phyloP scores from a whole-genome alignment of 2,888 invertebrate species.

The Heterodera filipjevi region DNA sequence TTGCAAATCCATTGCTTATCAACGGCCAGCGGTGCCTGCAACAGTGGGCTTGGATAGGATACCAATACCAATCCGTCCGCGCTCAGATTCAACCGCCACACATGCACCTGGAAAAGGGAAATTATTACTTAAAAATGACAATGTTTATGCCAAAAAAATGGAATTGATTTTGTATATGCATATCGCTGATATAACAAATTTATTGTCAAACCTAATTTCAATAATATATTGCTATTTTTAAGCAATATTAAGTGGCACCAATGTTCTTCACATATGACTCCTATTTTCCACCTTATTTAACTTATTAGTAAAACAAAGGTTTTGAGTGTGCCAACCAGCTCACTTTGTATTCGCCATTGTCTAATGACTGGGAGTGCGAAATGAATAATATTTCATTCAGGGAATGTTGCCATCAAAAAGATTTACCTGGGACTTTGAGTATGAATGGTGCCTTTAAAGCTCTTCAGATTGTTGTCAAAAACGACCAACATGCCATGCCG shows the following conservation, averaged over 20 bases:
- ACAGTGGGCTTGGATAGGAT: constrained; percentile 50
- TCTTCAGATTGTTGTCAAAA: constrained; percentile 57
- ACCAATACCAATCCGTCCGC: constrained; percentile 54
- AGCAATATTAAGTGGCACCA: no score
- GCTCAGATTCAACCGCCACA: constrained; percentile 56
- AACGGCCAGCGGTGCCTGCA: constrained; percentile 49
- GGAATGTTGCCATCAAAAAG: no score
- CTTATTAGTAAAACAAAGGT: neutral
- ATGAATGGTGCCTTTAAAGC: constrained; percentile 57
- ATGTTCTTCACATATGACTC: no score
- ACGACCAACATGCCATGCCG: constrained; percentile 57
- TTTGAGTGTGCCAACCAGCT: neutral
- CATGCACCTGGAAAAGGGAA: constrained; percentile 48
- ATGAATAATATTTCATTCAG: constrained; percentile 62
- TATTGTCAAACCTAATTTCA: no score
- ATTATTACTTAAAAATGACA: no score
- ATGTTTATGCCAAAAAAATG: no score
- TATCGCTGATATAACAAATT: no score
- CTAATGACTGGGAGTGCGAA: constrained; percentile 48
- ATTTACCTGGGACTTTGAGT: constrained; percentile 49
- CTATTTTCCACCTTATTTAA: no score
- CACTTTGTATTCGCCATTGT: constrained; percentile 47
- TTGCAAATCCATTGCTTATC: constrained; percentile 59
- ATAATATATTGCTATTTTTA: no score
- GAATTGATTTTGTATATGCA: no score